Evolutionary conservation across 2,113 vertebrate species (phyloP), one percentile per base, ranked within the genome.

Genomic region (Ranitomeya imitator): DNA sequence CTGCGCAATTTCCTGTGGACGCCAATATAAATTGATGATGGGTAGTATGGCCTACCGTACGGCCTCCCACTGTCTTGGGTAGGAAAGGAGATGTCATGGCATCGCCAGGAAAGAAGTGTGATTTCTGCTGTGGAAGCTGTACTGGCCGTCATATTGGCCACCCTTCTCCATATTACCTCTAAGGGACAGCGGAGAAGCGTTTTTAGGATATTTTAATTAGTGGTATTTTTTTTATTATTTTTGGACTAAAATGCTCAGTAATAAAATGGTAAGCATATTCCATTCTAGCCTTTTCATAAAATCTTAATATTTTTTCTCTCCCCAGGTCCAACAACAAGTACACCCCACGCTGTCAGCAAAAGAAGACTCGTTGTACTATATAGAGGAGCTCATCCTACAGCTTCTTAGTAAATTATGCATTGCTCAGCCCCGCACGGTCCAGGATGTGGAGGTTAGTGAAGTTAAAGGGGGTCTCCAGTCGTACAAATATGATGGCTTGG

Each of bases 361-460:
- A 93, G 98, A 99, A 94, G 98, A 99, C 73, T 99, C 97, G 73
- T 96, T 99, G 37, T 97, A 97, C 91, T 97, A 99, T 92, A 98
- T 99, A 67, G 98, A 99, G 93, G 98, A 99, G 90, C 93, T 99
- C 90, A 99, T 99, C 92, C 96, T 99, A 85, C 98, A 99, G 93
- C 96, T 99, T 89, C 97, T 99, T 90, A 97, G 95, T 95, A 99
- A 99, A 89, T 95, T 99, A 85, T 99, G 98, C 92, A 96, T 99
- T 90, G 98, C 97, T 79, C 98, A 99, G 92, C 98, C 98, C 45
- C 95, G 98, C 90, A 95, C 95, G 0, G 97, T 99, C 87, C 96
- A 98, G 91, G 98, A 99, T 37, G 98, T 99, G 14, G 98, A 98
- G 96, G 98, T 99, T 92, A 90, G 93, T 1, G 18, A 54, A 19